Evolutionary conservation across 2,797 vertebrate genomes (phyloP), one percentile per base, ranked within the genome.

Genomic region (Alcedo atthis): DNA sequence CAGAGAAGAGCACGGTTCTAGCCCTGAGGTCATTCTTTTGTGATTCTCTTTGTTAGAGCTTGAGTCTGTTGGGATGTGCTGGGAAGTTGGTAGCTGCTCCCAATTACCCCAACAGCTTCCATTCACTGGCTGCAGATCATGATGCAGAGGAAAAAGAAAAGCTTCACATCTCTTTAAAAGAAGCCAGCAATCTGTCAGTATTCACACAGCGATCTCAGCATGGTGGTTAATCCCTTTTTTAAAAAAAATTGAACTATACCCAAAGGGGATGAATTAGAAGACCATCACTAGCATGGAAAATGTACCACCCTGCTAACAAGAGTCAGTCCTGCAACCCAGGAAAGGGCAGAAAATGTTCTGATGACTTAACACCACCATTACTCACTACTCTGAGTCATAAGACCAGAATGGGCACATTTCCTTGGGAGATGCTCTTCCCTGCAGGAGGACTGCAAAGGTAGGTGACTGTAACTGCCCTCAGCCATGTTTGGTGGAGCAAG

Each of bases 251-350:
- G 32, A 57, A 33, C 54, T 1, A 4, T 1, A 6, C 33, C 43
- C 21, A 21, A 61, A 2, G 17, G 8, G 17, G 4, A 8, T 28
- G 35, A n/a, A 17, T 1, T 83, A n/a, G 28, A 42, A 74, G 30
- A 35, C 9, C 58, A 62, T 1, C 8, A 1, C 6, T 7, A 0
- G 1, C 7, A 20, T 7, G 30, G 28, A 89, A 35, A 10, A 8
- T 6, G 76, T 37, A 1, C 8, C 25, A 0, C 9, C 20, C 26
- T 46, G 16, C 7, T 55, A 40, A 35, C 22, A 8, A 4, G 0
- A 15, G 6, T 32, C 48, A 46, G 0, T 5, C 5, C 74, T 71
- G 42, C 1, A 15, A 4, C 4, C 24, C 4, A 16, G 21, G 46
- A 26, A 51, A 82, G 15, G 9, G 16, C 33, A 8, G 7, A 18